Evolutionary conservation across 2,113 vertebrate species (phyloP).

Genomic region (Otus sunia): DNA sequence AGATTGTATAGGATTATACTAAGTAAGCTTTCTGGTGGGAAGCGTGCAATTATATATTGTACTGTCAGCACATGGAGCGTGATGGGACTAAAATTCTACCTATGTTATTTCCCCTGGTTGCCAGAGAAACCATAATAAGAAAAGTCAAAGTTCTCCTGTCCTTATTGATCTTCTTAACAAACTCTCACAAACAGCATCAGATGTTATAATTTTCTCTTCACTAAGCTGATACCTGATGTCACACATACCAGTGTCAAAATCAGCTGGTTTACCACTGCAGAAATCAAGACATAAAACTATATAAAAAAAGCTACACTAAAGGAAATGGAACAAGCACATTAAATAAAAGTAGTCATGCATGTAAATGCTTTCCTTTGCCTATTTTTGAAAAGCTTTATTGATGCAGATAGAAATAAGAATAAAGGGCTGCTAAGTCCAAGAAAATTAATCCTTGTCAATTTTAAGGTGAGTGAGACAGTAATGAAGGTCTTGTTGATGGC

Average conservation of each 20-base stretch:
- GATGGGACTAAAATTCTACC: slow-evolving; percentile 57
- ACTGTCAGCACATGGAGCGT: slow-evolving; percentile 35
- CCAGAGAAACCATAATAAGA: slow-evolving; percentile 58
- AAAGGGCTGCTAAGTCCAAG: not conserved
- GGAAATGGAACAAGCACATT: not conserved
- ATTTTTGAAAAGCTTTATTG: not conserved
- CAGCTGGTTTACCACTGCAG: not conserved
- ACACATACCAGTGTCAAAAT: not conserved
- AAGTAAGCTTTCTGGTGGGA: slow-evolving; percentile 51
- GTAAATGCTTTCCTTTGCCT: not conserved
- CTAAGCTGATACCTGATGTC: not conserved
- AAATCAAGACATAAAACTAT: not conserved
- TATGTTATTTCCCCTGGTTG: slow-evolving; percentile 46
- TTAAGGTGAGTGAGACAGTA: not conserved
- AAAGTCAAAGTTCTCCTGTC: slow-evolving; percentile 29
- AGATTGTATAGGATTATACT: slow-evolving; percentile 25
- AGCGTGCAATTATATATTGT: slow-evolving; percentile 37
- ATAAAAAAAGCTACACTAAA: not conserved
- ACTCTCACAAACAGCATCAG: not conserved
- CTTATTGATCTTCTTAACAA: slow-evolving; percentile 45
- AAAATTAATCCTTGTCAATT: not conserved
- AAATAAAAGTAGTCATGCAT: not conserved
- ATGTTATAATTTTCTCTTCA: slow-evolving; percentile 24
- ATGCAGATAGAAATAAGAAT: not conserved
- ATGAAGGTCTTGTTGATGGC: not conserved